Percentiles rank a stretch among this genome's conserved stretches.
Evolutionary conservation across 2,888 invertebrate genomes (phyloP).

Genomic region (Protonemura montana): DNA sequence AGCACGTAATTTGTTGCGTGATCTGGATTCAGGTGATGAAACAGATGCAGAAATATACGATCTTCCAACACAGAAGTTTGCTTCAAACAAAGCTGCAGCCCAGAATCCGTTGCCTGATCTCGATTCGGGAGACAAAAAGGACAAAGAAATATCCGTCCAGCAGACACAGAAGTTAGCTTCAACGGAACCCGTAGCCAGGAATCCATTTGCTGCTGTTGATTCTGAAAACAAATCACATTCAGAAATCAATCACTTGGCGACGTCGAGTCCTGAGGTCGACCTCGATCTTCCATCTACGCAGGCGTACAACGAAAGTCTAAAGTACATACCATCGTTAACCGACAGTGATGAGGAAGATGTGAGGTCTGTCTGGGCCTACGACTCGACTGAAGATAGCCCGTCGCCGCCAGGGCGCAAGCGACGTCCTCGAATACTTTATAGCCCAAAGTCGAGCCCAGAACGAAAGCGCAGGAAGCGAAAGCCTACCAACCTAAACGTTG

Average conservation of each 20-base stretch:
- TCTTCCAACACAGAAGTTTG: background rate
- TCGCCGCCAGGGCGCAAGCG: too few species aligned
- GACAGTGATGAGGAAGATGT: too few species aligned
- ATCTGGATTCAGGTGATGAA: background rate
- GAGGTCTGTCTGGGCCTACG: too few species aligned
- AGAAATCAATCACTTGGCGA: too few species aligned
- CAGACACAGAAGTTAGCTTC: background rate
- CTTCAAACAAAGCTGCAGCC: background rate
- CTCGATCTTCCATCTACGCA: background rate
- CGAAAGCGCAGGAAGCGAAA: background rate
- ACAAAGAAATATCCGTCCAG: background rate
- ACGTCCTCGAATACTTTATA: too few species aligned
- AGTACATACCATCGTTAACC: background rate
- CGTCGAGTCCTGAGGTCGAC: background rate
- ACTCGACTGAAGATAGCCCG: too few species aligned
- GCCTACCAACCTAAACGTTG: too few species aligned
- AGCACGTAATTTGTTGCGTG: background rate
- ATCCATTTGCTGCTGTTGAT: too few species aligned
- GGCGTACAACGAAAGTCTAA: background rate
- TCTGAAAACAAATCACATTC: too few species aligned
- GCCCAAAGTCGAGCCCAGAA: background rate
- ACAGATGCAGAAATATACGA: background rate
- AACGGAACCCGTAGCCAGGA: background rate
- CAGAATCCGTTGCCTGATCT: background rate
- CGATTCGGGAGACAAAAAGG: slow-evolving; percentile 40